Evolutionary conservation across 2,797 vertebrate species (phyloP).

Genomic region (Diplodus sargus): DNA sequence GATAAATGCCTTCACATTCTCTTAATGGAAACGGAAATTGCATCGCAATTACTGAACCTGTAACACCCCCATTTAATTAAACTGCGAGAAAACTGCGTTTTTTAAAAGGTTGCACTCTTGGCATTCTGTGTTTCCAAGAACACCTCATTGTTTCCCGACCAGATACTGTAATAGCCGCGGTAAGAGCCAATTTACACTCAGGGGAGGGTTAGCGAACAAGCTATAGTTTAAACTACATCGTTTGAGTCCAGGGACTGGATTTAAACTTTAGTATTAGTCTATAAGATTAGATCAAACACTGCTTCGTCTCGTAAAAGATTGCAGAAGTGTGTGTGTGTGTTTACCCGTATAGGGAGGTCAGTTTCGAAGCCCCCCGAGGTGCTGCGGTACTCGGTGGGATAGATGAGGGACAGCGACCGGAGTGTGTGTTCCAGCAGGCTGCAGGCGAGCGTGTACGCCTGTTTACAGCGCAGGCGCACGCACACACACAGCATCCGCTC

Average conservation of each 20-base stretch:
- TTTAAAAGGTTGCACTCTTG: conserved; percentile 23
- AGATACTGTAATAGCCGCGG: conserved; percentile 32
- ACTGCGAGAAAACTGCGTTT: conserved; percentile 21
- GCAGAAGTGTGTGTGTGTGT: conserved; percentile 10
- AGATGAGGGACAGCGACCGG: conserved; percentile 94
- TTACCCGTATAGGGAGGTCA: conserved; percentile 95
- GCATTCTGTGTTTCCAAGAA: conserved; percentile 34
- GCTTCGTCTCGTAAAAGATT: neutral
- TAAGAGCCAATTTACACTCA: conserved; percentile 15
- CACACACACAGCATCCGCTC: conserved; percentile 91
- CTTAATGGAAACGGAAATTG: conserved; percentile 32
- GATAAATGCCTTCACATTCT: conserved; percentile 42
- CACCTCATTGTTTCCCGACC: conserved; percentile 32
- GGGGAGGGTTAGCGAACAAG: conserved; percentile 17
- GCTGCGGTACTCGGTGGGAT: conserved; percentile 98
- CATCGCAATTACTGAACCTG: conserved; percentile 30
- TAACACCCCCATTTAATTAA: conserved; percentile 46
- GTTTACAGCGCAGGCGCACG: conserved; percentile 93
- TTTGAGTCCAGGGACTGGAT: conserved; percentile 12
- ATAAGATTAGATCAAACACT: conserved; percentile 17
- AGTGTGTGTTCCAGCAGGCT: conserved; percentile 95
- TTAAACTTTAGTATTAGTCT: conserved; percentile 14
- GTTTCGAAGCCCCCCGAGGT: conserved; percentile 92
- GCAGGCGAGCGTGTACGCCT: conserved; percentile 94
- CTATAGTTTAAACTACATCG: neutral